Evolutionary conservation across 2,888 invertebrate genomes (phyloP), one percentile per base, ranked within the genome.

Genomic region (Athetis lepigone): DNA sequence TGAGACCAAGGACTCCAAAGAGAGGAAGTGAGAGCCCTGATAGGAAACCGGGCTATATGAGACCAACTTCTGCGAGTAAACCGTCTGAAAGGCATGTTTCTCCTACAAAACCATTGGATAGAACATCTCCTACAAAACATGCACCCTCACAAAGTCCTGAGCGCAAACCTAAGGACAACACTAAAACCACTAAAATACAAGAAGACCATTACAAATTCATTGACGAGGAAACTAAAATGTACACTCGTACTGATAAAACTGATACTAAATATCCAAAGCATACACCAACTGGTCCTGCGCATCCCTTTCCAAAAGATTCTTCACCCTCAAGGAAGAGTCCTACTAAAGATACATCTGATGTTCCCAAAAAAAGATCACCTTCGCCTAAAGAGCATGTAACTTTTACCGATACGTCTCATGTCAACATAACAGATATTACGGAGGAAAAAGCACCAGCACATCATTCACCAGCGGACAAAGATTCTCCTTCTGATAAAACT

Each of bases 171-270:
- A 62, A 78, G 33, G 64, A 76, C 13, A 29, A 62, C 11, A 66
- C 63, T 3, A 84, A 77, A 69, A 78, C 79, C 1, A 54, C 61
- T 16, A 85, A 84, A 69, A 49, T 85, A 4, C 87, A 85, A 62
- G 84, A 92, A 76, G 90, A 93, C 55, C 89, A 92, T 65, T 91
- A 92, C 56, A 91, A 85, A 72, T 92, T 92, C 66, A 87, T 93
- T 49, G 92, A 92, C 40, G 93, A 92, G 79, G 93, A 94, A 87
- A 92, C 92, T 37, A 93, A 93, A 85, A 86, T 87, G 84, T 90
- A 90, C 54, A 85, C 88, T 25, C 85, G 80, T 9, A 79, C 55
- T 47, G 81, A 87, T 49, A 83, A 79, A 66, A 77, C 77, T 59
- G 70, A 84, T 19, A 62, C 55, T 18, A 70, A 75, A 25, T 61